Evolutionary conservation across 2,888 invertebrate genomes (phyloP), one percentile per base, ranked within the genome.

Genomic region (Ecliptopera silaceata): DNA sequence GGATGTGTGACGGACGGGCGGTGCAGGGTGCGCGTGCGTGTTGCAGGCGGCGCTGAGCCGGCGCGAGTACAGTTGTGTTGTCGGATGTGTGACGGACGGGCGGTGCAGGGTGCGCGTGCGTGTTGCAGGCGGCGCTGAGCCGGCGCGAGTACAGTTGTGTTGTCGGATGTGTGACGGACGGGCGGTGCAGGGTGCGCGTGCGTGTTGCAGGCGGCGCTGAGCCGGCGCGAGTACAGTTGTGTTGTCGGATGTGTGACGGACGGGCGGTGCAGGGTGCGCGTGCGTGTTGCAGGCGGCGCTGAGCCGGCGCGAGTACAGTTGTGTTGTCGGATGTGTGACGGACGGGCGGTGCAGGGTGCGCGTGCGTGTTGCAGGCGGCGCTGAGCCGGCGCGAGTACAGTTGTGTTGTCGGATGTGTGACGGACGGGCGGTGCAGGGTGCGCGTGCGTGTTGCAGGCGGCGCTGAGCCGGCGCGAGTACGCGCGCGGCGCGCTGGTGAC

Each of bases 121-220:
- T 34, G 38, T 36, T 12, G 31, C 77, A 88, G 90, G 67, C 75
- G 61, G 72, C 88, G 67, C 74, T 89, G 69, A 66, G 78, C 1
- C 82, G 79, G 36, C 50, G 50, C 45, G 79, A 87, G 80, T 90
- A 89, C 80, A n/a, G n/a, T n/a, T n/a, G n/a, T n/a, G n/a, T n/a
- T n/a, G n/a, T n/a, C n/a, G n/a, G n/a, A n/a, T n/a, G n/a, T n/a
- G n/a, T n/a, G n/a, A n/a, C n/a, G n/a, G n/a, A n/a, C 12, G n/a
- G 1, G 22, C 6, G 22, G 22, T 5, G 1, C 13, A 13, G 13
- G 34, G 13, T 34, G 13, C 6, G 6, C 3, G 34, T 12, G 18
- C 11, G 18, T 34, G 38, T 36, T 12, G 31, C 77, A 88, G 90
- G 67, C 75, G 61, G 72, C 88, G 67, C 74, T 89, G 69, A 66